Evolutionary conservation across 35 echinoderm and acorn worm species (phyloP).

Genomic region (Ptychodera flava): DNA sequence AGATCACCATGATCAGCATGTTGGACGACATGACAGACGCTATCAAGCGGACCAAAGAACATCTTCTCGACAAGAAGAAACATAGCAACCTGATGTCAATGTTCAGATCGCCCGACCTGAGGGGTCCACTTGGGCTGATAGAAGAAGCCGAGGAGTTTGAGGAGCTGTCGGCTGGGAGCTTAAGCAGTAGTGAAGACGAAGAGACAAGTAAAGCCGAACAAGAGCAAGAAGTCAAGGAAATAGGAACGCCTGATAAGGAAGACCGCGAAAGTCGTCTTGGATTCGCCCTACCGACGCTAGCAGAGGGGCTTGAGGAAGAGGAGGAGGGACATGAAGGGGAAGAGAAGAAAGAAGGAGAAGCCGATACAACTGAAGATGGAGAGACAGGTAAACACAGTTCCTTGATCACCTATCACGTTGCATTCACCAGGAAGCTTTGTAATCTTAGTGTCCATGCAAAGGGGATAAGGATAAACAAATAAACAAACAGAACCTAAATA

Average conservation of each 20-base stretch:
- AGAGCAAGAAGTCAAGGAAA: not conserved
- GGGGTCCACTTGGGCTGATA: slow-evolving; percentile 8
- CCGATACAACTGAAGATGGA: not conserved
- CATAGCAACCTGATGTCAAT: slow-evolving; percentile 83
- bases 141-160: slow-evolving; percentile 12
- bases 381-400: not conserved
- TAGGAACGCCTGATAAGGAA: slow-evolving; percentile 4
- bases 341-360: not conserved
- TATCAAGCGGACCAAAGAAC: not conserved
- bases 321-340: not conserved
- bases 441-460: too few species aligned
- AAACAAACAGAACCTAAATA: too few species aligned
- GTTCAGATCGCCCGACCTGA: slow-evolving; percentile 71
- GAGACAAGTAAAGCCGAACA: not conserved
- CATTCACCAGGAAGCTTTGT: too few species aligned
- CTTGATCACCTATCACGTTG: too few species aligned
- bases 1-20: not conserved
- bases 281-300: slow-evolving; percentile 80
- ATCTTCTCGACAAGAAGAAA: slow-evolving; percentile 47
- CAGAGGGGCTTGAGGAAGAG: slow-evolving; percentile 40
- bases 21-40: not conserved
- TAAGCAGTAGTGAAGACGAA: not conserved
- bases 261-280: slow-evolving; percentile 59
- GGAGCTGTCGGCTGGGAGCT: slow-evolving; percentile 36
- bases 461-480: too few species aligned